These are phyloP conservation scores for Matsumyia berberina DNA, from an alignment of 2,888 invertebrate species.

Conservation along the genomic window DNA sequence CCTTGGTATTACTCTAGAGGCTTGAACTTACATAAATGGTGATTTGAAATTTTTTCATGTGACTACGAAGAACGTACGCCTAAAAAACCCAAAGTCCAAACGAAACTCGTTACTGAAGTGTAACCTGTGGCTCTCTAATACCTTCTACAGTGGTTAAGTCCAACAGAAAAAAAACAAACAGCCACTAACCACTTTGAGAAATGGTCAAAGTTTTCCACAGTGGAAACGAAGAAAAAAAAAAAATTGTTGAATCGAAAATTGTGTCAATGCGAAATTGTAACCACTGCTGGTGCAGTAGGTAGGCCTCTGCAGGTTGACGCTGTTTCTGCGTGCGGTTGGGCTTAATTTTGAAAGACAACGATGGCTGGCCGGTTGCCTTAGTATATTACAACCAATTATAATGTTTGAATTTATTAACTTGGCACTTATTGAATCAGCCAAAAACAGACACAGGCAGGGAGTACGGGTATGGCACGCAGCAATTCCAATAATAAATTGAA, in stretches of 20 bases:
- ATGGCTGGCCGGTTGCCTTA: slow-evolving; percentile 30
- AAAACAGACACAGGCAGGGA: not conserved
- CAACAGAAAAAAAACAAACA: slow-evolving; percentile 1
- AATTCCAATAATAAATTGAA: slow-evolving; percentile 57
- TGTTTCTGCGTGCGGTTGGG: slow-evolving; percentile 58
- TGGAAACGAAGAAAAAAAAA: slow-evolving; percentile 23
- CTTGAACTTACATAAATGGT: slow-evolving; percentile 73
- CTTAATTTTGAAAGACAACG: slow-evolving; percentile 38
- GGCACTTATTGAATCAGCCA: slow-evolving; percentile 38
- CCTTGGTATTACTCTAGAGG: slow-evolving; percentile 70
- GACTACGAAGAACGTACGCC: slow-evolving; percentile 54
- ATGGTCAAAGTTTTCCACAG: slow-evolving; percentile 69
- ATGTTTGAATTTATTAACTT: slow-evolving; percentile 71
- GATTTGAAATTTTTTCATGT: slow-evolving; percentile 18
- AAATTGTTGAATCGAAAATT: slow-evolving; percentile 49
- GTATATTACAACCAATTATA: slow-evolving; percentile 57
- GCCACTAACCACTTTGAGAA: slow-evolving; percentile 41
- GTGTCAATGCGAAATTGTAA: slow-evolving; percentile 74
- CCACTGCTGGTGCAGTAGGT: slow-evolving; percentile 36
- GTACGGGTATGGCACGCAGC: slow-evolving; percentile 31
- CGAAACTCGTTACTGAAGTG: slow-evolving; percentile 72
- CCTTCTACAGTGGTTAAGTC: slow-evolving; percentile 67
- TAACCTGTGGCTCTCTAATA: slow-evolving; percentile 62
- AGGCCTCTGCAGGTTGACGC: slow-evolving; percentile 53
- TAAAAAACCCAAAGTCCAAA: slow-evolving; percentile 72